Evolutionary conservation across 2,888 invertebrate species (phyloP), one percentile per base, ranked within the genome.

Genomic region (Oscheius onirici): DNA sequence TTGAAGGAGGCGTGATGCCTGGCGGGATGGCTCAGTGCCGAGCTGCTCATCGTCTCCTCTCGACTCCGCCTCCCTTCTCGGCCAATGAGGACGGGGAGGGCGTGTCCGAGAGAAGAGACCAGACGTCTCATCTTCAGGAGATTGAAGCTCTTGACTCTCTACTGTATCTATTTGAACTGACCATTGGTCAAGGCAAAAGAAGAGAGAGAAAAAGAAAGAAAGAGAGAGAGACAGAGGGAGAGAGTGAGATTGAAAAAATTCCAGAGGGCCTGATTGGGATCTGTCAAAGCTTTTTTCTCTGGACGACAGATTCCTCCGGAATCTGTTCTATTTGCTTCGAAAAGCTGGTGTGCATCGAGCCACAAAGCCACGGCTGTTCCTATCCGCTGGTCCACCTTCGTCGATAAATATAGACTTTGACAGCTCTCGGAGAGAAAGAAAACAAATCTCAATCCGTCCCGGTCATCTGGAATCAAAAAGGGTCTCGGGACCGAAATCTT

Each of bases 1-100:
- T 44, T 28, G 28, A 26, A 63, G 63, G 49, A 58, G 58, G 58
- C 58, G 58, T 46, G 63, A 46, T 63, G 63, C 63, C 49, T 22
- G 46, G 49, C 49, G 49, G 63, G 63, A 63, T 63, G 63, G 63
- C 63, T 63, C 63, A 24, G 49, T 17, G 41, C 17, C 43, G 41
- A 17, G 63, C n/a, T n/a, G n/a, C 63, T 46, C 63, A 63, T 63
- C 63, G 63, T 63, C 63, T 63, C 63, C 63, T 63, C 63, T n/a
- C 60, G 49, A 24, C 63, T 24, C 46, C 49, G 49, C 63, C 63
- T 22, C 46, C 28, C 34, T 15, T 49, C 49, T 22, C 26, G 63
- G 63, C 63, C 63, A 63, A 63, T 63, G 49, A 34, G 63, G 26
- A 46, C 24, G 44, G 49, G 49, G 17, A 22, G 49, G 49, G 63